Evolutionary conservation across 2,797 vertebrate genomes (phyloP), one percentile per base, ranked within the genome.

Genomic region (Avahi laniger): DNA sequence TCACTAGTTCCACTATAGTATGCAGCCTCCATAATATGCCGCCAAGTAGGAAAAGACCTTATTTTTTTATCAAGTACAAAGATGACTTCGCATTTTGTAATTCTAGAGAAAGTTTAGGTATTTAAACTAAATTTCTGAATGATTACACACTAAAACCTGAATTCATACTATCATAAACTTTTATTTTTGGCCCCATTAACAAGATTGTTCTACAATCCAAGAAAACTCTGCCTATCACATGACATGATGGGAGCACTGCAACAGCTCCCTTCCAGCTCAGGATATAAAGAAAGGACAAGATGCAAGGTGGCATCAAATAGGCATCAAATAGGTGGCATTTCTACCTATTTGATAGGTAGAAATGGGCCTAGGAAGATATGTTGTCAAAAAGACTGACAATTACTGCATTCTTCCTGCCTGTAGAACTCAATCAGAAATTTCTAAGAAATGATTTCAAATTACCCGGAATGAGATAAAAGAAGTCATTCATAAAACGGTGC

Each of bases 321-420:
- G n/a, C n/a, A n/a, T n/a, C n/a, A n/a, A n/a, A n/a, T n/a, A n/a
- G n/a, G n/a, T n/a, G n/a, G n/a, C n/a, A n/a, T n/a, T n/a, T n/a
- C n/a, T n/a, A n/a, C n/a, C n/a, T n/a, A n/a, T n/a, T n/a, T n/a
- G n/a, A n/a, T n/a, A n/a, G 78, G 33, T 11, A 93, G 90, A 80
- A 85, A 72, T 4, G 81, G 70, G 81, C 72, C 54, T 92, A 72
- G n/a, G 28, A 96, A 76, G 73, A 83, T 38, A 94, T 14, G 35
- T 3, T 80, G 89, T 91, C 83, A 96, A 72, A 97, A 94, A 96
- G 69, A 90, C 48, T 69, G 90, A 96, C 95, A 97, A 97, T 93
- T 80, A 92, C 50, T 92, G 43, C 80, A 95, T 96, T 97, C 93
- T 96, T 94, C 86, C 92, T 92, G 70, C 33, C 82, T 93, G 48